Base-by-base conservation (phyloP, 2,113 vertebrate genomes). In the Pavo muticus region DNA sequence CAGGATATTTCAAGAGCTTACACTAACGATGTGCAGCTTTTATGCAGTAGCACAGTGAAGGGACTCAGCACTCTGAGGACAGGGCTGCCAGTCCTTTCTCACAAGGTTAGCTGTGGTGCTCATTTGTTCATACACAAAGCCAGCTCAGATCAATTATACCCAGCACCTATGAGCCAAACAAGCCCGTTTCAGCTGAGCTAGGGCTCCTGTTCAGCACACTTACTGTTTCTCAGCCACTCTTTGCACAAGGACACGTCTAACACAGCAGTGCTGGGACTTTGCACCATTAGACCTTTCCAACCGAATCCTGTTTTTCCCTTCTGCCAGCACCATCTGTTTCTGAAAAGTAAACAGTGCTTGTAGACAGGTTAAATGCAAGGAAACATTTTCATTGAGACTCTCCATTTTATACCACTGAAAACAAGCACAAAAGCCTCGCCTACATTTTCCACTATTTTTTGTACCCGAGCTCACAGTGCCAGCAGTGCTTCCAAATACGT, bases 241-340 rank as follows among this genome's bases (percentile, higher is more conserved):
- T 27, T 75, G 85, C 48, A 61, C 79, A 84, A 84, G 82, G 79
- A 88, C 71, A 52, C 30, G 3, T 0, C 12, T 7, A 59, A 90
- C 30, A 20, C 47, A 30, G 40, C 63, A 61, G 19, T 1, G 32
- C 61, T 1, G 2, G 83, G 72, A 40, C 85, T 85, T 50, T 88
- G 79, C 88, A 69, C 83, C 20, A 4, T 81, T 39, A 57, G 57
- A 72, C 35, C 80, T 85, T 63, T 76, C 87, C 91, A 65, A 40
- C 3, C 64, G 76, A 68, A 92, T 42, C 37, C 57, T 8, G 35
- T 74, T 65, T 45, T 39, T 13, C 92, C 85, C 70, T 90, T 95
- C 94, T 95, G 95, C 80, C 83, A 90, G 86, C 90, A 95, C 91
- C 93, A 95, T 86, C 87, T 94, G 92, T 42, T 92, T 97, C 90